Evolutionary conservation across 2,113 vertebrate species (phyloP).

Genomic region (Oreochromis tanganicae): DNA sequence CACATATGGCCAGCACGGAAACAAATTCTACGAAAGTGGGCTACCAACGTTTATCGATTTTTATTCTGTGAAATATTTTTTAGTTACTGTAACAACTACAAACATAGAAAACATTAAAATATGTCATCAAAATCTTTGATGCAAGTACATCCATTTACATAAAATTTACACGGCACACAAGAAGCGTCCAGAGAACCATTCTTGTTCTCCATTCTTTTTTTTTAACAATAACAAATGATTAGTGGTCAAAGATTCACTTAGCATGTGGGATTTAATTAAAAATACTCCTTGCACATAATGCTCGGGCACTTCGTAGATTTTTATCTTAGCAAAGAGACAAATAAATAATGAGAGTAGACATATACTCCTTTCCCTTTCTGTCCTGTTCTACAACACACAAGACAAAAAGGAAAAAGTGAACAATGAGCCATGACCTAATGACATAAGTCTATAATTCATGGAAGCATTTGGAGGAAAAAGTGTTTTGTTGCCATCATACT

Average conservation of each 20-base stretch:
- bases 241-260: neutral
- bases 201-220: neutral
- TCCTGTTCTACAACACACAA: slow-evolving; percentile 17
- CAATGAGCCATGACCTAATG: slow-evolving; percentile 91
- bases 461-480: slow-evolving; percentile 88
- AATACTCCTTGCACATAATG: rapidly evolving
- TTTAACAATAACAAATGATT: neutral
- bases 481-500: slow-evolving; percentile 79
- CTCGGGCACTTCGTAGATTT: neutral
- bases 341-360: neutral
- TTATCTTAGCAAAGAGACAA: neutral
- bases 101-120: neutral
- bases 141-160: neutral
- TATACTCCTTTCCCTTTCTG: slow-evolving; percentile 25
- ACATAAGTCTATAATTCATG: slow-evolving; percentile 85
- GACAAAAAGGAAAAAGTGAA: slow-evolving; percentile 66
- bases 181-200: neutral
- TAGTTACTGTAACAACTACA: neutral
- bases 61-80: neutral
- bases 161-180: neutral
- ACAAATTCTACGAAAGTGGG: neutral
- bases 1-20: neutral
- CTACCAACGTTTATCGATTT: neutral
- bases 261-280: neutral
- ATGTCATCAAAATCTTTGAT: neutral